Base-by-base conservation (phyloP, 2,888 invertebrate species). In the Polymixis lichenea region DNA sequence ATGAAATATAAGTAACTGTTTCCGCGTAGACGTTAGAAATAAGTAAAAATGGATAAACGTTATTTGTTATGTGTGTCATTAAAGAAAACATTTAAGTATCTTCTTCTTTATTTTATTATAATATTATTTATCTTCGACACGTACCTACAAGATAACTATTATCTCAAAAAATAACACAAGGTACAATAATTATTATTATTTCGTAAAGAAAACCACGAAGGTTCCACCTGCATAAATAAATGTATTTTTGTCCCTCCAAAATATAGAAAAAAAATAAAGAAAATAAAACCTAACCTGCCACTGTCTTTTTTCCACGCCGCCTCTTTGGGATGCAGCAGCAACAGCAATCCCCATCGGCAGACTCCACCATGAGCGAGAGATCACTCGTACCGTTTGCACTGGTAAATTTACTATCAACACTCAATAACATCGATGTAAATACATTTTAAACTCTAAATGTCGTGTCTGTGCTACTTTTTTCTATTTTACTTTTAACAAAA, bases 351-450 rank as follows among this genome's bases (percentile, higher is more conserved):
- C 97, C 97, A 25, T 97, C 97, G 58, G 97, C 96, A 28, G 97
- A 97, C 90, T 97, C 97, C 13, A 96, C 96, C 19, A 96, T 97
- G 96, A 97, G 96, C 93, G 97, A 96, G 91, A 89, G 97, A 86
- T 96, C 96, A 28, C 93, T 96, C 79, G 96, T 96, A 80, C 96
- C 96, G 66, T 97, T 95, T 93, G 96, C 95, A 90, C 94, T 97
- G 96, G 96, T 97, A 97, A 96, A 94, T 95, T 95, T 95, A 94
- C 93, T 95, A 92, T 93, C 94, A 89, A 91, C 92, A 89, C 91
- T 94, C 93, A 95, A 91, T 95, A 95, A 95, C 91, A 90, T 95
- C 91, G 94, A 95, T 95, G 95, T 95, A 95, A 95, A 92, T 95
- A 95, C 89, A 91, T 93, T 91, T 90, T 88, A 90, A 89, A 87